Conservation (phyloP, 2,888 invertebrate species). For the Rapana venosa region DNA sequence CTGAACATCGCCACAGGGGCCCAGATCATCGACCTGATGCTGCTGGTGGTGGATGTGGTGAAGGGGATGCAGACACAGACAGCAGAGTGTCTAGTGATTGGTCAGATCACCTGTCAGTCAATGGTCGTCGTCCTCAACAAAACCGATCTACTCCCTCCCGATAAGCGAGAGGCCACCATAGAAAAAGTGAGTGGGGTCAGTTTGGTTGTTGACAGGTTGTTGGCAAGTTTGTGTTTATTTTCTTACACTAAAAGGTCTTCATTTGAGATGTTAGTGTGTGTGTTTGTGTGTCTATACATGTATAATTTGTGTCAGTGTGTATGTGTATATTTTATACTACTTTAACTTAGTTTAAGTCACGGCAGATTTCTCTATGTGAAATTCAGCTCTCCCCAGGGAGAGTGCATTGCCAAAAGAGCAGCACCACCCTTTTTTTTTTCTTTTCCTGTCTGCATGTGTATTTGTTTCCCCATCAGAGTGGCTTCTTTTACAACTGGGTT, state of each 20-base stretch:
- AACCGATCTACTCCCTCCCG: constrained; percentile 82
- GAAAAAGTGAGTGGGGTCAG: constrained; percentile 79
- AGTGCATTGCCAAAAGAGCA: no score
- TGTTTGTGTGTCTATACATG: background rate
- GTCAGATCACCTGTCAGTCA: constrained; percentile 83
- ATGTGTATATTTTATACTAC: background rate
- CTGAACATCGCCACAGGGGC: constrained; percentile 79
- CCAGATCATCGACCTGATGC: constrained; percentile 86
- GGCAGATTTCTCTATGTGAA: no score
- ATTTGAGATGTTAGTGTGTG: background rate
- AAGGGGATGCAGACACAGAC: constrained; percentile 89
- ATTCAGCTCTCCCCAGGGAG: no score
- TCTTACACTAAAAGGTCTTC: background rate
- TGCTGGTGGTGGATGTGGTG: constrained; percentile 85
- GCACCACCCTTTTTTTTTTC: no score
- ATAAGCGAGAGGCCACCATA: constrained; percentile 79
- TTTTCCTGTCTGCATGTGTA: no score
- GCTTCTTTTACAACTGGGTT: no score
- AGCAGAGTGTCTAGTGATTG: constrained; percentile 87
- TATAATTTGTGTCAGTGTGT: background rate
- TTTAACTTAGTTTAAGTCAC: no score
- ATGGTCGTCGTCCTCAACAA: constrained; percentile 86
- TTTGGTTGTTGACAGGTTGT: background rate
- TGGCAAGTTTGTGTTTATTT: background rate
- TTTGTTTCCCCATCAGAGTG: no score